Evolutionary conservation across 2,797 vertebrate species (phyloP).

Genomic region (Coreius guichenoti): DNA sequence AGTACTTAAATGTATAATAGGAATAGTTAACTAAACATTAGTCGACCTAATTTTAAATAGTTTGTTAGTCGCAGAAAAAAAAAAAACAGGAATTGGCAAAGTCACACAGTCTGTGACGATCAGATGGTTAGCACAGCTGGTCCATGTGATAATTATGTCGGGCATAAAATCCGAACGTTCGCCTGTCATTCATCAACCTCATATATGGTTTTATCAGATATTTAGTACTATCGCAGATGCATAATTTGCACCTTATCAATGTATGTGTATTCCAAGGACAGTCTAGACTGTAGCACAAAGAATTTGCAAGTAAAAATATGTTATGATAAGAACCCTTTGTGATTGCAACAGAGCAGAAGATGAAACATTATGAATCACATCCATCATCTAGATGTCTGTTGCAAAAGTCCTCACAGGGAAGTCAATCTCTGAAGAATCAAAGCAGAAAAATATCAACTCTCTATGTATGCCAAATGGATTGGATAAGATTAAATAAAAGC

Average conservation of each 20-base stretch:
- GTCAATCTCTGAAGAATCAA: not conserved
- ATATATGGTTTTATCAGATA: not conserved
- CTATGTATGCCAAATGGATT: not conserved
- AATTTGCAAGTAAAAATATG: conserved; percentile 5
- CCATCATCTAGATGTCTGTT: not conserved
- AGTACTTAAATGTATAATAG: no score
- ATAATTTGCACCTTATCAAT: not conserved
- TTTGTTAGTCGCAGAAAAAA: no score
- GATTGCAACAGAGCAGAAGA: not conserved
- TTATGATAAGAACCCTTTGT: not conserved
- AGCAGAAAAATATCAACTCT: not conserved
- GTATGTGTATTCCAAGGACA: not conserved
- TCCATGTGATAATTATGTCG: no score
- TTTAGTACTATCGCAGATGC: not conserved
- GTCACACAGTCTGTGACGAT: no score
- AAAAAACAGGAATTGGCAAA: no score
- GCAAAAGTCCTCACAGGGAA: not conserved
- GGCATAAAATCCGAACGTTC: not conserved
- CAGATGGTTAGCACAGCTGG: no score
- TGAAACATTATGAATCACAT: not conserved
- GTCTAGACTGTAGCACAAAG: not conserved
- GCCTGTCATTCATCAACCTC: not conserved
- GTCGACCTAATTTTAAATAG: no score
- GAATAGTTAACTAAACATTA: no score
- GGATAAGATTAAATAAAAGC: not conserved